Evolutionary conservation across 2,113 vertebrate genomes (phyloP), one percentile per base, ranked within the genome.

Genomic region (Helogale parvula): DNA sequence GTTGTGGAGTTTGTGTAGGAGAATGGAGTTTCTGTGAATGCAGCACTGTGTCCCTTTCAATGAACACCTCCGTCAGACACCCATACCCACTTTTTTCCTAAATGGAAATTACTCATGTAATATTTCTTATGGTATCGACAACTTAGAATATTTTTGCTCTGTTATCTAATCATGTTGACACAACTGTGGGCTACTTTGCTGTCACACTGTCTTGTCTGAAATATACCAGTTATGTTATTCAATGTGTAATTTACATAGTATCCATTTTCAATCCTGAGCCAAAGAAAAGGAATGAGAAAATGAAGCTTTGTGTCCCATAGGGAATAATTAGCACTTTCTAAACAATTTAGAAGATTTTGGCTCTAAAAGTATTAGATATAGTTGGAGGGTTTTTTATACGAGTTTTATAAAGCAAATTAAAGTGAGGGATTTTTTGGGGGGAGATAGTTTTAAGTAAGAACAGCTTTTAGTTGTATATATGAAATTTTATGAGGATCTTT

Each of bases 331-430:
- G 10, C 25, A 95, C 89, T 94, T 96, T 74, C 47, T 71, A 84
- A 97, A 41, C 60, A 90, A 90, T 84, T 95, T 71, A 90, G 77
- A 86, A 88, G 25, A 76, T 69, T 96, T 89, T 41, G 77, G 31
- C 69, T 93, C 2, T 65, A 80, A 86, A 87, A 95, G 38, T 92
- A 84, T 81, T 76, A 83, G 23, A 63, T 38, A 63, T 50, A 88
- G 29, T 79, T 74, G 45, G 12, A 77, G 6, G 5, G 0, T 52
- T 93, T 84, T 65, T 60, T 23, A 57, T 88, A 81, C 31, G 87
- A 90, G 15, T 94, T 90, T 25, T 74, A 52, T 80, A 76, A 88
- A 93, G 85, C n/a, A 96, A 96, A 96, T 79, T 95, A 83, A 96
- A 89, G 63, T 41, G 7, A 81, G 13, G 19, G n/a, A 50, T 77